A percentile compares a stretch with the other conserved stretches of the same genome.
phyloP scores from a whole-genome alignment of 2,797 vertebrate genomes.

The Gymnodraco acuticeps region DNA sequence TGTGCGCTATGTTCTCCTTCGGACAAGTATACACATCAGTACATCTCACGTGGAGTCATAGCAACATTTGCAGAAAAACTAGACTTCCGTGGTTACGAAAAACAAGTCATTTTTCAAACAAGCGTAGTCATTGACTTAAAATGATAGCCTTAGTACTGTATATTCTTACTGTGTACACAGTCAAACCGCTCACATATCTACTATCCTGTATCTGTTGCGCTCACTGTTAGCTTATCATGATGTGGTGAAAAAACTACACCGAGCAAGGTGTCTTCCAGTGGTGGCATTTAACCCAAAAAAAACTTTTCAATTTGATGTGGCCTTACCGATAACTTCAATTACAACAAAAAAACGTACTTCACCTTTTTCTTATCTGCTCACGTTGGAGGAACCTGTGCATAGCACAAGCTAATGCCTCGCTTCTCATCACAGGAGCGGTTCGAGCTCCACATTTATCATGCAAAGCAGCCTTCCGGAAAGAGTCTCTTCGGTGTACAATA shows the following conservation, averaged over 20 bases:
- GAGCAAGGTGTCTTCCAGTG: constrained; percentile 73
- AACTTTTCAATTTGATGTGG: constrained; percentile 85
- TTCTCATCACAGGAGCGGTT: constrained; percentile 54
- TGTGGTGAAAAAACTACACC: constrained; percentile 52
- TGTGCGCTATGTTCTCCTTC: constrained; percentile 87
- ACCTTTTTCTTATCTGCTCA: constrained; percentile 63
- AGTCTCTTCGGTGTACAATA: constrained; percentile 53
- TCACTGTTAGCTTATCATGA: constrained; percentile 63
- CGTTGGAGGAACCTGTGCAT: constrained; percentile 62
- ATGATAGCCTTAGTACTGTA: constrained; percentile 83
- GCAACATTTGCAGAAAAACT: constrained; percentile 66
- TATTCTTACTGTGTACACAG: constrained; percentile 73
- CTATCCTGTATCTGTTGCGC: constrained; percentile 60
- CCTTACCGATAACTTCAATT: constrained; percentile 83
- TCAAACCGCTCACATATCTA: constrained; percentile 77
- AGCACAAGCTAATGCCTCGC: constrained; percentile 66
- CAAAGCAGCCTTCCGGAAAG: constrained; percentile 69
- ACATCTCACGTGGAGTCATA: constrained; percentile 75
- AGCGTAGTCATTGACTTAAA: constrained; percentile 65
- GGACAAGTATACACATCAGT: constrained; percentile 70
- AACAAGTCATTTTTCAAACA: constrained; percentile 61
- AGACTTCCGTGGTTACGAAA: constrained; percentile 66
- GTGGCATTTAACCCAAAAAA: constrained; percentile 50
- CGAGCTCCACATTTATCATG: constrained; percentile 45
- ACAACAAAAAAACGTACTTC: constrained; percentile 34